These are phyloP conservation scores for Prosopocoilus inquinatus DNA, from an alignment of 2,888 invertebrate genomes.

Conservation along the genomic window DNA sequence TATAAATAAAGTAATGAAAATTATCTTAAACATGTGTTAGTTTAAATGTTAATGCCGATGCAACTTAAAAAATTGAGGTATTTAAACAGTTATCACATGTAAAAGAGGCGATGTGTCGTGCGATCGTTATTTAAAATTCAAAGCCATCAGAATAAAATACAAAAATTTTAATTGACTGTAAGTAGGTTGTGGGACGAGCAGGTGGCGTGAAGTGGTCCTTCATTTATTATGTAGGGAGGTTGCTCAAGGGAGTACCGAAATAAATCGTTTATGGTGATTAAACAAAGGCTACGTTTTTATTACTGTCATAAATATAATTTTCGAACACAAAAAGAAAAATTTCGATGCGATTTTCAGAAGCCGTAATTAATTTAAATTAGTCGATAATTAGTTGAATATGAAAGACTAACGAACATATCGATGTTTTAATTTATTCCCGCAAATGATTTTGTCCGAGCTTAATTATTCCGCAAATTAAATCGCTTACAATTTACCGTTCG, in stretches of 20 bases:
- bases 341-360: not conserved
- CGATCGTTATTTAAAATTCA: constrained; percentile 2
- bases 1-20: no score
- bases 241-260: constrained; percentile 1
- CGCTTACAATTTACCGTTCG: constrained; percentile 18
- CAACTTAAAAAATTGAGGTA: no score
- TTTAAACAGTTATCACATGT: no score
- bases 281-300: constrained; percentile 1
- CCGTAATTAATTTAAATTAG: not conserved
- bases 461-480: constrained; percentile 19
- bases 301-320: constrained; percentile 3
- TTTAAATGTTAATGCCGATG: no score
- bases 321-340: not conserved
- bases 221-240: constrained; percentile 2
- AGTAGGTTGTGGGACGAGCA: constrained; percentile 3
- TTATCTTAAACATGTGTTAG: no score
- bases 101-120: not conserved
- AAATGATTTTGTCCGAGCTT: constrained; percentile 13
- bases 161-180: constrained; percentile 5
- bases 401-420: not conserved
- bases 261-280: constrained; percentile 5
- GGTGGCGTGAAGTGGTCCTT: constrained; percentile 1
- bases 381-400: not conserved
- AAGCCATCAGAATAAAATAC: constrained; percentile 4
- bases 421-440: not conserved